Base-by-base conservation (phyloP, 2,113 vertebrate genomes). In the Oryzias curvinotus region DNA sequence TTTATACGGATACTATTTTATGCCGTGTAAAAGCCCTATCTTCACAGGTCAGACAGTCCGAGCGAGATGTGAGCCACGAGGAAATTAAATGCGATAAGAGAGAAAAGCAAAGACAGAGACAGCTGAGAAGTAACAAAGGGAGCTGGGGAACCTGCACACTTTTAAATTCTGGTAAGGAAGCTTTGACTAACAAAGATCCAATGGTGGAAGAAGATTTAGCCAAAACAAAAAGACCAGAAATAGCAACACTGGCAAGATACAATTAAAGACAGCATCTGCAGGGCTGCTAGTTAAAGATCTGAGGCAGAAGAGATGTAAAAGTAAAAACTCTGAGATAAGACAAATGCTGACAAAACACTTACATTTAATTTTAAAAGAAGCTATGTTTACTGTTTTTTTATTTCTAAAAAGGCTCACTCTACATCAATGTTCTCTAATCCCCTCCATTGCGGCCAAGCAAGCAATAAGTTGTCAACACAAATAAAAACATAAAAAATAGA, bases 211-310 rank as follows among this genome's bases (percentile, higher is more conserved):
- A 50, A 15, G 65, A 62, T 55, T 64, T 53, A 61, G 65, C 75
- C 73, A 81, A 82, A 76, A 83, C 45, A 47, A 52, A 23, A 57
- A 10, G 55, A 51, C 76, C 67, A 54, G 65, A 86, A 86, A 86
- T 88, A 85, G 86, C 62, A 85, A 80, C 82, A 80, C 69, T 77
- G 65, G 55, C 57, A 85, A 65, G 80, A 73, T 78, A 73, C 82
- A 85, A 85, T 86, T 89, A 82, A 89, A 89, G 68, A 62, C 51
- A 71, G 72, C 60, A 61, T 82, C 73, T 67, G 53, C 44, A 55
- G 53, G 42, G 62, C 75, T 67, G 68, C 15, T 15, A 60, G 70
- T 41, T 51, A 50, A 82, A 67, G 74, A 51, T 67, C 57, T 62
- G 58, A 15, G 41, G 49, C 62, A 69, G 52, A 64, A 53, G 53